Conservation (phyloP, 2,113 vertebrate genomes). For the Clinocottus analis region DNA sequence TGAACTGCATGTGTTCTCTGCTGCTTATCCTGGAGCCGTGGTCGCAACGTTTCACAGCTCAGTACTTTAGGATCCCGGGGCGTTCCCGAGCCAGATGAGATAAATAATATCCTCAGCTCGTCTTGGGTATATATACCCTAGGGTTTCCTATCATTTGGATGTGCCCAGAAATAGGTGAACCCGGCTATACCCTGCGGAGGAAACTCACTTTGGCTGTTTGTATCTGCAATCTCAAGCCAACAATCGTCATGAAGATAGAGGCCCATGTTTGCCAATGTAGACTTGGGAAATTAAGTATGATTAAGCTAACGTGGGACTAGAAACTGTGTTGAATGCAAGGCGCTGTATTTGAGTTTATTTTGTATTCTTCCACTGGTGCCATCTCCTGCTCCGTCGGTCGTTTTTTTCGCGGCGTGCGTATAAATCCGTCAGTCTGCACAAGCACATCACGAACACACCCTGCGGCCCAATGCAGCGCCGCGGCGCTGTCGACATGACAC, state of each 20-base stretch:
- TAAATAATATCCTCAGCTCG: too few relatives aligned
- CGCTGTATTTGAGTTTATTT: not conserved
- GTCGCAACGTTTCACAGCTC: not conserved
- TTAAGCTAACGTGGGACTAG: not conserved
- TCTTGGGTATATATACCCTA: not conserved
- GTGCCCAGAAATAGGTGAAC: not conserved
- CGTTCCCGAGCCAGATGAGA: not conserved
- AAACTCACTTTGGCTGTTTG: not conserved
- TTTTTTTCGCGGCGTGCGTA: slow-evolving; percentile 1
- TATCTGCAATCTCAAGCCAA: not conserved
- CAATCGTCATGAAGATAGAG: not conserved
- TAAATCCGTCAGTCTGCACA: slow-evolving; percentile 3
- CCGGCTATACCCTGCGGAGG: not conserved
- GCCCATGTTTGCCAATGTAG: not conserved
- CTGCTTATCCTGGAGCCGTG: not conserved
- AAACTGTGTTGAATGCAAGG: not conserved
- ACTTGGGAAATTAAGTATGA: not conserved
- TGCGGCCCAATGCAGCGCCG: slow-evolving; percentile 1
- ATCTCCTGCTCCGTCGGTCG: not conserved
- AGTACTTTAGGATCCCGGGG: not conserved
- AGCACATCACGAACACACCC: slow-evolving; percentile 1
- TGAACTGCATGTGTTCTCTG: not conserved
- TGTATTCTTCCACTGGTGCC: not conserved
- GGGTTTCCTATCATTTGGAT: not conserved
- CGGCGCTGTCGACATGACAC: slow-evolving; percentile 19